Evolutionary conservation across 2,113 vertebrate species (phyloP).

Genomic region (Myxocyprinus asiaticus): DNA sequence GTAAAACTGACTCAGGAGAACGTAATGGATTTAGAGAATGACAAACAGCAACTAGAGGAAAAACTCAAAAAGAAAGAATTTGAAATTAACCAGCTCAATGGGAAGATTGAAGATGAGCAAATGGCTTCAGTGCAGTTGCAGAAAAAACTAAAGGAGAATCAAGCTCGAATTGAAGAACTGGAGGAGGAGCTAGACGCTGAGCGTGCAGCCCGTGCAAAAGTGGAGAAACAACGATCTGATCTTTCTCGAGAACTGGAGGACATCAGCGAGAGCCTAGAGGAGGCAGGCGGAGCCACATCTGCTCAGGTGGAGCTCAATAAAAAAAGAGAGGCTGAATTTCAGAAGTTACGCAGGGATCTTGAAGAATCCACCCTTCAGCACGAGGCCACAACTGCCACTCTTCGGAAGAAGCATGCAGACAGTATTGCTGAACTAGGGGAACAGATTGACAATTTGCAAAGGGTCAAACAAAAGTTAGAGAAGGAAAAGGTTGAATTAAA

Average conservation of each 20-base stretch:
- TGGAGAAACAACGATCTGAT: slow-evolving; percentile 74
- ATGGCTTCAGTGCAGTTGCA: slow-evolving; percentile 77
- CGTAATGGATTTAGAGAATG: slow-evolving; percentile 85
- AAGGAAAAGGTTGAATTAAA: slow-evolving; percentile 90
- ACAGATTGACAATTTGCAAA: slow-evolving; percentile 83
- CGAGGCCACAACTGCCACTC: slow-evolving; percentile 79
- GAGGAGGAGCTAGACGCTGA: slow-evolving; percentile 77
- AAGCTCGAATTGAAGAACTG: slow-evolving; percentile 80
- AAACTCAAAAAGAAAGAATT: slow-evolving; percentile 85
- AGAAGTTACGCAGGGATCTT: slow-evolving; percentile 87
- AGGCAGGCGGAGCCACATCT: slow-evolving; percentile 75
- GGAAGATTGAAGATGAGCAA: slow-evolving; percentile 83
- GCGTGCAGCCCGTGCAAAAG: slow-evolving; percentile 76
- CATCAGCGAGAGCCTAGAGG: slow-evolving; percentile 60
- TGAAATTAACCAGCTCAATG: slow-evolving; percentile 76
- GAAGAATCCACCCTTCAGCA: slow-evolving; percentile 89
- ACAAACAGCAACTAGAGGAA: slow-evolving; percentile 85
- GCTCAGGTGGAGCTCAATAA: slow-evolving; percentile 75
- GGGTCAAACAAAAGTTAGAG: slow-evolving; percentile 90
- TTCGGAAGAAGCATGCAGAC: slow-evolving; percentile 89
- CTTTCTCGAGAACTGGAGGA: slow-evolving; percentile 59
- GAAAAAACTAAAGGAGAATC: slow-evolving; percentile 81
- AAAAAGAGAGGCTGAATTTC: slow-evolving; percentile 90
- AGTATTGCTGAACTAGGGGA: slow-evolving; percentile 76
- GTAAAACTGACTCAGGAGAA: slow-evolving; percentile 83